A percentile compares a stretch with the other conserved stretches of the same genome.
Evolutionary conservation across 2,113 vertebrate species (phyloP).

Genomic region (Lycocorax pyrrhopterus): DNA sequence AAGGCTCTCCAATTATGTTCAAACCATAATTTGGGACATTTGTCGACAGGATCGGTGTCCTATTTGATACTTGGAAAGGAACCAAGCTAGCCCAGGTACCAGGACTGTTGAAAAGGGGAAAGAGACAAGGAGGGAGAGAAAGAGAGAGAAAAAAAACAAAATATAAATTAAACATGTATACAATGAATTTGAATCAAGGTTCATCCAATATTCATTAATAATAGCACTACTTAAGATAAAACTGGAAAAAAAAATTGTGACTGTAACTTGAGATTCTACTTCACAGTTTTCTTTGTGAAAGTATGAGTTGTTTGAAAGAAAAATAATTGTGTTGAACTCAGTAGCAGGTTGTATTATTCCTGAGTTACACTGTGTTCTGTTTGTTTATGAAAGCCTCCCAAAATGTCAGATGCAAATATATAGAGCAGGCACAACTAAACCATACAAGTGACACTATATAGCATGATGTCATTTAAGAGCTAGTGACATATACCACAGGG

Average conservation of each 20-base stretch:
- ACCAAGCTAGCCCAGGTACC: slow-evolving; percentile 99
- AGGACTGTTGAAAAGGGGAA: slow-evolving; percentile 82
- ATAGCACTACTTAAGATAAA: neutral
- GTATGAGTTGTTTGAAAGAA: neutral
- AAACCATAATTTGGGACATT: slow-evolving; percentile 99
- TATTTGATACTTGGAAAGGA: slow-evolving; percentile 99
- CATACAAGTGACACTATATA: neutral
- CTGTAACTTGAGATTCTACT: neutral
- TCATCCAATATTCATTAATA: neutral
- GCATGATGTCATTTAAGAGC: neutral
- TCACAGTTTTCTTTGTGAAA: neutral
- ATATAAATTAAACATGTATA: slow-evolving; percentile 45
- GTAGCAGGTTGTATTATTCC: neutral
- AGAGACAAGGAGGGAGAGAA: neutral
- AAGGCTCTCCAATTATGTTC: slow-evolving; percentile 99
- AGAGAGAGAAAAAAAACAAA: neutral
- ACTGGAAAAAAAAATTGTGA: neutral
- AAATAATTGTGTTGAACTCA: neutral
- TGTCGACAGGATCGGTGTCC: slow-evolving; percentile 97
- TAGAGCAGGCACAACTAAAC: neutral
- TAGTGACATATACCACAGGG: neutral
- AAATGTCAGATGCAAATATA: neutral
- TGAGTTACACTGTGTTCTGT: neutral
- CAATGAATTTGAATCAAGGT: neutral
- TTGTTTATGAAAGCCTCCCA: neutral